phyloP scores from a whole-genome alignment of 64 coral and sea anemone species.

The Cladopsammia gracilis region DNA sequence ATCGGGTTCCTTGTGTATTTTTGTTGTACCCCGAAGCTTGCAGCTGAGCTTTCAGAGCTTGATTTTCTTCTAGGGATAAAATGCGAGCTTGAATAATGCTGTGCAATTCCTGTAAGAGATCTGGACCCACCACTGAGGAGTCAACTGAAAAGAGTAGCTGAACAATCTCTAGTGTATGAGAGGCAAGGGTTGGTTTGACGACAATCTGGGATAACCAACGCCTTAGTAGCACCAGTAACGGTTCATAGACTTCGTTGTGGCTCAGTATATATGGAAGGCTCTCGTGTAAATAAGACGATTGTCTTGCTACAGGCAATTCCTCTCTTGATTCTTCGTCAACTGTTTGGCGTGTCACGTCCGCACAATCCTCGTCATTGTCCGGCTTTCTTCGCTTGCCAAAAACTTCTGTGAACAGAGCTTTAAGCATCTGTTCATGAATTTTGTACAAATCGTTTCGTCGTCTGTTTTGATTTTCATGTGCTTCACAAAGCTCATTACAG shows the following conservation, averaged over 20 bases:
- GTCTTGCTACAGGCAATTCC: neutral
- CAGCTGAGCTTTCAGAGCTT: constrained; percentile 43
- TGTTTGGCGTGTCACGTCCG: neutral
- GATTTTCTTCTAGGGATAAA: constrained; percentile 38
- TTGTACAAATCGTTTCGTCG: constrained; percentile 15
- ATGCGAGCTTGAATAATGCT: constrained; percentile 9
- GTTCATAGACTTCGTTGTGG: neutral
- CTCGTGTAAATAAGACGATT: constrained; percentile 14
- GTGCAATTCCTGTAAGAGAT: neutral
- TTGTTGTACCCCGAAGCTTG: constrained; percentile 67
- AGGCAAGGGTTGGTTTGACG: neutral
- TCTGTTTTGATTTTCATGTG: neutral
- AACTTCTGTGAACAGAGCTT: constrained; percentile 24
- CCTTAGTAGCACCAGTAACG: neutral
- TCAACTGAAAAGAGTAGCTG: neutral
- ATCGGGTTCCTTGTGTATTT: neutral
- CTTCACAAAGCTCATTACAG: constrained; percentile 25
- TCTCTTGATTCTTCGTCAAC: neutral
- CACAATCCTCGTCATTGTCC: neutral
- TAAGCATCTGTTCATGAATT: neutral
- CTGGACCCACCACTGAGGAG: neutral
- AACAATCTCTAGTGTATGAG: neutral
- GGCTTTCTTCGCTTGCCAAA: neutral
- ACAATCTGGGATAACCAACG: neutral
- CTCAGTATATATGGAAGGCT: constrained; percentile 1